These are phyloP conservation scores for Tupiocoris notatus DNA, from an alignment of 2,888 invertebrate species.

Conservation along the genomic window DNA sequence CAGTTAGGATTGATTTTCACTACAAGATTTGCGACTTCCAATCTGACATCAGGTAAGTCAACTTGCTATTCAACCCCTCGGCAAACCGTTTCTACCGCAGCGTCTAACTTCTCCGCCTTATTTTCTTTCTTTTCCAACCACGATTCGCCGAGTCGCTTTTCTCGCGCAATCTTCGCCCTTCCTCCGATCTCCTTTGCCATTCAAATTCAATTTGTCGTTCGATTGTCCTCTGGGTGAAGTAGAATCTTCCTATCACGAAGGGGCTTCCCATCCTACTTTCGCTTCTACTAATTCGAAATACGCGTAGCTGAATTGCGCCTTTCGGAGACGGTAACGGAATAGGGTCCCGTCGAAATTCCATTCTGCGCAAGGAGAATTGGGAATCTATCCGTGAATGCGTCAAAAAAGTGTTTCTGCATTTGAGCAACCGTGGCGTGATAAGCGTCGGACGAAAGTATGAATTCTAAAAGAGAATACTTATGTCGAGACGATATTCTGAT, in stretches of 20 bases:
- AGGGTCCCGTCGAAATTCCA: not conserved
- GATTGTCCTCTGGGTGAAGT: not conserved
- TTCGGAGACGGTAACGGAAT: not conserved
- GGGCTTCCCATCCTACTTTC: not conserved
- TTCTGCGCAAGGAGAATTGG: not conserved
- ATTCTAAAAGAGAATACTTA: no score
- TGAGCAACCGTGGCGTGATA: no score
- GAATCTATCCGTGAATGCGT: not conserved
- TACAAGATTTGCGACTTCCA: not conserved
- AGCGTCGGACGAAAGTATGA: no score
- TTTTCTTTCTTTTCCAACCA: not conserved
- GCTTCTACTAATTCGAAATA: not conserved
- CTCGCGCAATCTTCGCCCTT: not conserved
- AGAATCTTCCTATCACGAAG: not conserved
- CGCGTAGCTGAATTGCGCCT: not conserved
- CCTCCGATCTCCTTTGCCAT: not conserved
- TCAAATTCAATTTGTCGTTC: not conserved
- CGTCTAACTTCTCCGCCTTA: not conserved
- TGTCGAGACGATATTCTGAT: no score
- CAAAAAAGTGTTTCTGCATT: no score
- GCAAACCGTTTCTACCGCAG: not conserved
- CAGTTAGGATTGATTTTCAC: no score
- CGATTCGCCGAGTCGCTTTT: not conserved
- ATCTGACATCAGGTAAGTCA: not conserved
- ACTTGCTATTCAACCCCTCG: not conserved